Base-by-base conservation (phyloP, 2,113 vertebrate species). In the Oenanthe oenanthe region DNA sequence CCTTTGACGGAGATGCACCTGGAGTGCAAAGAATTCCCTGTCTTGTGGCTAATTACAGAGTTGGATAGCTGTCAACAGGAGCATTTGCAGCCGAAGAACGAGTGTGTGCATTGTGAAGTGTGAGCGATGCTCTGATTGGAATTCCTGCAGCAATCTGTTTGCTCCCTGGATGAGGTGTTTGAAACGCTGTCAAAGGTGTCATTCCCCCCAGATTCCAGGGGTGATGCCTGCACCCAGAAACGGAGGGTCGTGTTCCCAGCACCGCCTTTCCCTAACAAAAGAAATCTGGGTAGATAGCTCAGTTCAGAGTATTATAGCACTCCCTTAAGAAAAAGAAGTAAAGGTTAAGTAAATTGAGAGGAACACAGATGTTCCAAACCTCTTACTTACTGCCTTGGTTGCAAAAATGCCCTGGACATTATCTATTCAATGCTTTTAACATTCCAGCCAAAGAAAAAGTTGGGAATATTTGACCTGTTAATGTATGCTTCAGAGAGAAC, bases 401-500 rank as follows among this genome's bases (percentile, higher is more conserved):
- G 51, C 77, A 73, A 73, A 84, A 72, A 50, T 56, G 63, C 60
- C 61, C 50, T 81, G 77, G 28, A 67, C 60, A 36, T 85, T 71
- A 77, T 45, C 93, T 91, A 13, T 14, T 95, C 62, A 47, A 66
- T 88, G 78, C 89, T 94, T 90, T 91, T 70, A 95, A 87, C 34
- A 10, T 80, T 95, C 76, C 86, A 76, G 51, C 60, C 36, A 24
- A 76, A 95, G 71, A 77, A 93, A 92, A 94, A 89, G 25, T 56
- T 75, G 77, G 68, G 89, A 83, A 63, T 92, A 13, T 60, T 86
- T 97, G 96, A 92, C 97, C 94, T 91, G 98, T 93, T 97, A 95
- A 97, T 97, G 96, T 80, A 68, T 73, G 85, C 96, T 95, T 95
- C 96, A 97, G 97, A 98, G 96, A 97, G 97, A 98, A 97, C 88